Base-by-base conservation (phyloP, 2,888 invertebrate genomes). In the Mesodorylaimus sp. region DNA sequence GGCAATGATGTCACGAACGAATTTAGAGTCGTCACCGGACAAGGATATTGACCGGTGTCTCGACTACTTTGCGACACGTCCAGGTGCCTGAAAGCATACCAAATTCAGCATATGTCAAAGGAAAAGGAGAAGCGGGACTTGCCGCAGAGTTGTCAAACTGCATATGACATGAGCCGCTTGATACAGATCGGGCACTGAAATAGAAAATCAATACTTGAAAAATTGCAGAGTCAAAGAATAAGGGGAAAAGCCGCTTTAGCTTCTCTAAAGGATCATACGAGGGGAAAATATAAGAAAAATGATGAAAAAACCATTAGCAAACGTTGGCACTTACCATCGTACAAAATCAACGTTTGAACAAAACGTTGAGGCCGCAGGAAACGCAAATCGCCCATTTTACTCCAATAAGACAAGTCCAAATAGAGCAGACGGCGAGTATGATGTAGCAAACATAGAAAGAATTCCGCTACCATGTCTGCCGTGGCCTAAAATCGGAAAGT, bases 1-100 rank as follows among this genome's bases (percentile, higher is more conserved):
- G 82, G 81, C 59, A 95, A 73, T 63, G 73, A 77, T 47, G 75
- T 73, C 13, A 89, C 78, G 36, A 95, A 71, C 57, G 75, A 74
- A 24, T 77, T 72, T 38, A 95, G 70, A 28, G 79, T 72, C 54
- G 76, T 73, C 69, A 81, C 83, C 2, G 85, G 83, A 58, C 79
- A 76, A 32, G 75, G 73, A 66, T 80, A 89, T 54, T 75, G 77
- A 3, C 83, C 82, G 56, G 79, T 76, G 43, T 78, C 77, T 23
- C 68, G 69, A 29, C 59, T 60, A 21, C 68, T 65, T 53, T 70
- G 70, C 0, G 88, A 87, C 56, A 93, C 77, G 69, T 93, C 91
- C 52, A 93, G 70, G 61, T 82, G 80, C 59, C 76, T 76, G 60
- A 76, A 71, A 55, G 52, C 38, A 50, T 24, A 36, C 36, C 43